Evolutionary conservation across 2,113 vertebrate species (phyloP).

Genomic region (Colistium nudipinnis): DNA sequence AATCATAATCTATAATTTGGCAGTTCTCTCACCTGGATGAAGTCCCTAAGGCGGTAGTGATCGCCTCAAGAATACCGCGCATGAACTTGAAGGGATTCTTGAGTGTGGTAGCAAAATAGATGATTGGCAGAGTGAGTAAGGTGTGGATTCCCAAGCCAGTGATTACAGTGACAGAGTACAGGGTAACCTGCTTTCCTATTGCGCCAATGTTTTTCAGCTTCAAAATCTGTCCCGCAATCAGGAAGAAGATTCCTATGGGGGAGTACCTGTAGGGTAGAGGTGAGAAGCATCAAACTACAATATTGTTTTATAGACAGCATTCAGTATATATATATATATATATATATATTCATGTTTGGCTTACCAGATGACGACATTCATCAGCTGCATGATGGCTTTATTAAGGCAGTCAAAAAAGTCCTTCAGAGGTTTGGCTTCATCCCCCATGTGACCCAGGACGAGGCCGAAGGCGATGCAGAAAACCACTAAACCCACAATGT

Average conservation of each 20-base stretch:
- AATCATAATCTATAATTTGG: too few species aligned
- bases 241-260: slow-evolving; percentile 91
- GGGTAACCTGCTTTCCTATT: slow-evolving; percentile 87
- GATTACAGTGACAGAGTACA: slow-evolving; percentile 88
- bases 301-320: too few species aligned
- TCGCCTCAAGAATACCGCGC: slow-evolving; percentile 86
- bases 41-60: slow-evolving; percentile 90
- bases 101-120: slow-evolving; percentile 86
- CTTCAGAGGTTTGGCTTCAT: slow-evolving; percentile 84
- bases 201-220: slow-evolving; percentile 87
- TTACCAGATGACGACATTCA: slow-evolving; percentile 55
- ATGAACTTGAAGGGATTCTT: slow-evolving; percentile 90
- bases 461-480: slow-evolving; percentile 88
- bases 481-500: slow-evolving; percentile 88
- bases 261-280: slow-evolving; percentile 88
- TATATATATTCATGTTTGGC: slow-evolving; percentile 27
- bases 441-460: slow-evolving; percentile 88
- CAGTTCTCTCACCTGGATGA: slow-evolving; percentile 85
- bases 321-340: too few species aligned
- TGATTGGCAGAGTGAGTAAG: slow-evolving; percentile 85
- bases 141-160: slow-evolving; percentile 88
- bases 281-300: too few species aligned
- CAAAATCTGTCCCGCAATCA: slow-evolving; percentile 90
- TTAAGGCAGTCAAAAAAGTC: slow-evolving; percentile 92
- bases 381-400: slow-evolving; percentile 89